phyloP scores from a whole-genome alignment of 2,797 vertebrate species.

The Sternotherus odoratus region DNA sequence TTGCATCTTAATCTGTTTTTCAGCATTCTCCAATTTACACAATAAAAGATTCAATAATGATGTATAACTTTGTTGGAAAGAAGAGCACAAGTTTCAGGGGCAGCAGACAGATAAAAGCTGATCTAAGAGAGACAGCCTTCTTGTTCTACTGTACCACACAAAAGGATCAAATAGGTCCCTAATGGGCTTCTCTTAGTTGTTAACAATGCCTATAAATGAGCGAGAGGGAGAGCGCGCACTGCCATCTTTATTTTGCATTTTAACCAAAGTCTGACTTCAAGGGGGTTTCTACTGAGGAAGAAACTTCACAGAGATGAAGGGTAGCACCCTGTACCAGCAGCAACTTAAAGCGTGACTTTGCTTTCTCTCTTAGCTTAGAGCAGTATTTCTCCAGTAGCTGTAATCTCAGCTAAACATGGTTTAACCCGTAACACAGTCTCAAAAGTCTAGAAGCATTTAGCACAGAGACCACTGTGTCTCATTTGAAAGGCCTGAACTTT shows the following conservation, averaged over 20 bases:
- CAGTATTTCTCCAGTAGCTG: background rate
- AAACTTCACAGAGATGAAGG: background rate
- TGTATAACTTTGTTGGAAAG: conserved; percentile 16
- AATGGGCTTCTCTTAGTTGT: background rate
- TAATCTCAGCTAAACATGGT: background rate
- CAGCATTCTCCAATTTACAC: conserved; percentile 27
- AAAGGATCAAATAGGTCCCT: background rate
- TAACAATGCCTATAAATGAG: background rate
- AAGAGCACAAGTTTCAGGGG: conserved; percentile 36
- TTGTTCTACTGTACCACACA: background rate
- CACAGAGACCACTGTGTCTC: background rate
- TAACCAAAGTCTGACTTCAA: background rate
- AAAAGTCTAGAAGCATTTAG: background rate
- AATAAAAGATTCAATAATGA: conserved; percentile 27
- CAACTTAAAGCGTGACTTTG: background rate
- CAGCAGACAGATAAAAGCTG: conserved; percentile 15
- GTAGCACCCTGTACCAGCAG: background rate
- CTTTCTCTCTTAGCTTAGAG: background rate
- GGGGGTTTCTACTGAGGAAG: background rate
- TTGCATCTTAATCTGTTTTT: conserved; percentile 53
- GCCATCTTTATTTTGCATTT: background rate
- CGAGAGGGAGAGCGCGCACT: too few relatives aligned
- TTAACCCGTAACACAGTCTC: background rate
- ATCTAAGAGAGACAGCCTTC: background rate
- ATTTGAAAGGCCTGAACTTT: background rate